Evolutionary conservation across 1,140 invertebrate species (phyloP).

Genomic region (Globodera ellingtonae): DNA sequence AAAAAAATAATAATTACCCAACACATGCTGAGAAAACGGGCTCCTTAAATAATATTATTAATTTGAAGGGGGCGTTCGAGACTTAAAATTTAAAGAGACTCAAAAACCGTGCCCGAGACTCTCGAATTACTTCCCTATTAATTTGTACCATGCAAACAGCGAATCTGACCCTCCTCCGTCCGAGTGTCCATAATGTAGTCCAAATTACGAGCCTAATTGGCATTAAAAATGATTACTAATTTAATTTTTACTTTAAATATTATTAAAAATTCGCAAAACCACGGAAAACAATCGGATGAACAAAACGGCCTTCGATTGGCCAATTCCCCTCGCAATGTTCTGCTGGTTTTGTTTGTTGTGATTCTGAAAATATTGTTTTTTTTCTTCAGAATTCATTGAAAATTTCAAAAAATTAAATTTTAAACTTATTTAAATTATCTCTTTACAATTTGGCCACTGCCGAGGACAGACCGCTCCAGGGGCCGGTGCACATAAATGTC

Average conservation of each 20-base stretch:
- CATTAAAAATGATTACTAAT: slow-evolving; percentile 46
- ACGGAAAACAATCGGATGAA: slow-evolving; percentile 28
- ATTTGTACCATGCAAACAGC: slow-evolving; percentile 54
- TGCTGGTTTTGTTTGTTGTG: not conserved
- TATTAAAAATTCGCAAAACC: not conserved
- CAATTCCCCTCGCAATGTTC: not conserved
- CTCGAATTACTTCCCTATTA: not conserved
- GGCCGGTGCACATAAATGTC: slow-evolving; percentile 53
- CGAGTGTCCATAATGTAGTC: slow-evolving; percentile 48
- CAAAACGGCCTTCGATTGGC: slow-evolving; percentile 14
- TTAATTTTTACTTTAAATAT: slow-evolving; percentile 8
- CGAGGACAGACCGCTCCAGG: slow-evolving; percentile 23
- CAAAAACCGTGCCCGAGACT: not conserved
- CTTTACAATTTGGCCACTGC: not conserved
- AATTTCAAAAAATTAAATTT: not conserved
- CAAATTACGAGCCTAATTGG: slow-evolving; percentile 34
- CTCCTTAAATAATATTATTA: slow-evolving; percentile 17
- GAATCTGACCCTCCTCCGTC: slow-evolving; percentile 56
- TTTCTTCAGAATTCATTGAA: not conserved
- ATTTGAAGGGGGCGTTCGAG: too few relatives aligned
- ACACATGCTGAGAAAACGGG: slow-evolving; percentile 60
- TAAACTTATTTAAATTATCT: not conserved
- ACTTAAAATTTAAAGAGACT: too few relatives aligned
- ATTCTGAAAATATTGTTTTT: not conserved
- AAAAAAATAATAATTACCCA: slow-evolving; percentile 54